Conservation (phyloP, 1,140 invertebrate species). For the Belonocnema kinseyi region DNA sequence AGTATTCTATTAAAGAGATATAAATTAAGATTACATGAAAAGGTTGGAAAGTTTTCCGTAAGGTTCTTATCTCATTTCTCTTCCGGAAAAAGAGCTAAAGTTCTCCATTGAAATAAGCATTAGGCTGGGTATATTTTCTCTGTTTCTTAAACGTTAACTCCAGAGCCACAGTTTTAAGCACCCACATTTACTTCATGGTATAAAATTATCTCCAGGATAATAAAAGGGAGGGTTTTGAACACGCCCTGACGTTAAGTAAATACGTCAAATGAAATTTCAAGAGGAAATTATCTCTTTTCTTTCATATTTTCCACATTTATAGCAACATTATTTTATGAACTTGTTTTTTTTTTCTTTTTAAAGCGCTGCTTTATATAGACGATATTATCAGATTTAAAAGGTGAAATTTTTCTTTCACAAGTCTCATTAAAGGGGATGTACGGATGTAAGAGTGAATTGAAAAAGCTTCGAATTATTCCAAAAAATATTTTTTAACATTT, state of each 20-base stretch:
- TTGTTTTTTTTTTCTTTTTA: no score
- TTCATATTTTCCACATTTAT: no score
- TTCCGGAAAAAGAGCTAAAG: conserved; percentile 23
- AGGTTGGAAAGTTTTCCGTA: conserved; percentile 28
- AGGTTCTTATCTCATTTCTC: conserved; percentile 30
- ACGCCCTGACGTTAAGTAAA: background rate
- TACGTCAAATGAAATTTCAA: background rate
- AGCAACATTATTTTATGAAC: no score
- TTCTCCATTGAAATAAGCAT: conserved; percentile 29
- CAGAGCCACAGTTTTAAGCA: conserved; percentile 2
- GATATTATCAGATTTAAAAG: no score
- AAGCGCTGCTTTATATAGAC: no score
- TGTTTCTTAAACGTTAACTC: conserved; percentile 31
- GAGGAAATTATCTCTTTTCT: no score
- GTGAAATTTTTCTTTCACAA: no score
- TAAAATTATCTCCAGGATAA: conserved; percentile 27
- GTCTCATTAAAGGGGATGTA: no score
- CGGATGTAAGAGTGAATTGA: no score
- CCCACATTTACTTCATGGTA: conserved; percentile 15
- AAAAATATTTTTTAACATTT: no score
- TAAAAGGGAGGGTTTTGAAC: background rate
- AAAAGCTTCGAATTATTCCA: no score
- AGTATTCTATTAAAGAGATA: conserved; percentile 15
- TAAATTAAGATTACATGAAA: background rate
- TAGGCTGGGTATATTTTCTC: conserved; percentile 26